These are phyloP conservation scores for Sinella curviseta DNA, from an alignment of 1,140 invertebrate species.

Conservation along the genomic window DNA sequence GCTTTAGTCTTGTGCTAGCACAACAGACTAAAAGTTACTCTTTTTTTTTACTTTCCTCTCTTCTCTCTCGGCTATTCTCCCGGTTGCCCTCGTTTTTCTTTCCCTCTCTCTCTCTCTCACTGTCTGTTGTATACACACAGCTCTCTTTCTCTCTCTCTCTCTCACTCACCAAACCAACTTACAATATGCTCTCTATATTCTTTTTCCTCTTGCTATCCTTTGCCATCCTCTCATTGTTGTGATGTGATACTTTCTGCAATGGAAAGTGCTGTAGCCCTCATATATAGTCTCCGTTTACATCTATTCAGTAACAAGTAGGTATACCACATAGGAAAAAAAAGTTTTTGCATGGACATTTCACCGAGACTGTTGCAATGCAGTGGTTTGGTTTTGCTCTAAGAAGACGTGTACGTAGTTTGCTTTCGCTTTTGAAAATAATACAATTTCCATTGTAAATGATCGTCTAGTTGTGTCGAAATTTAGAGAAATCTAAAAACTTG, in stretches of 20 bases:
- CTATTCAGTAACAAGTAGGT: not conserved
- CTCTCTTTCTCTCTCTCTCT: no score
- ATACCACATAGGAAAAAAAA: not conserved
- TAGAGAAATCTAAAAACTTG: no score
- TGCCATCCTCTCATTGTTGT: not conserved
- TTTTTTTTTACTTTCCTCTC: not conserved
- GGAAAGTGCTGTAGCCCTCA: no score
- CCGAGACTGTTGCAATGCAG: constrained; percentile 16
- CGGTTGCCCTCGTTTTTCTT: constrained; percentile 15
- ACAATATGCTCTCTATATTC: not conserved
- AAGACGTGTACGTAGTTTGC: not conserved
- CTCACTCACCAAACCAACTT: no score
- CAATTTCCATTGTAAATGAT: no score
- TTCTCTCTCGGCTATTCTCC: not conserved
- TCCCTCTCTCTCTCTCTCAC: not conserved
- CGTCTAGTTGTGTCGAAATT: no score
- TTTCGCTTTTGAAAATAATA: no score
- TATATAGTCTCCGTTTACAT: no score
- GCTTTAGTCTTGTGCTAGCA: not conserved
- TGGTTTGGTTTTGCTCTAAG: not conserved
- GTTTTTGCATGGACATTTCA: no score
- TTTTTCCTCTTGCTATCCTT: not conserved
- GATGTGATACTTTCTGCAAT: no score
- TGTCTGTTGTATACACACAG: no score
- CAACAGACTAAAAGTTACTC: not conserved